Evolutionary conservation across 2,888 invertebrate genomes (phyloP).

Genomic region (Eilema sororculum): DNA sequence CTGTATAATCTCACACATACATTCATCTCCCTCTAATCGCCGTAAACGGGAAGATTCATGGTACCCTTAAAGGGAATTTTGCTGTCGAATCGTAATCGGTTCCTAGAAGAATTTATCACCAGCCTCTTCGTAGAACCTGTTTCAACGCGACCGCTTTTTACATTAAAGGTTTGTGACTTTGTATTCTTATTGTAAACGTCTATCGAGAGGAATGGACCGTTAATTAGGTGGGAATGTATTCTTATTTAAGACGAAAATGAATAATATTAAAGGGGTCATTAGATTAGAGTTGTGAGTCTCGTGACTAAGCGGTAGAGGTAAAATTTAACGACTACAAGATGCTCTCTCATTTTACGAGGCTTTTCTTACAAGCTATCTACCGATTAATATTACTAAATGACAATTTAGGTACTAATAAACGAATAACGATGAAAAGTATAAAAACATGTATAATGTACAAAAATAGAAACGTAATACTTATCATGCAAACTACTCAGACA

Average conservation of each 20-base stretch:
- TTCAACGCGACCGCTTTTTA: slow-evolving; percentile 51
- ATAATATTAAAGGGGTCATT: slow-evolving; percentile 18
- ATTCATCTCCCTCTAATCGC: slow-evolving; percentile 78
- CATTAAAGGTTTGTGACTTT: slow-evolving; percentile 48
- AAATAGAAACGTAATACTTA: slow-evolving; percentile 21
- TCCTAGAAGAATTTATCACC: slow-evolving; percentile 78
- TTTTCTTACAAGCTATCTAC: not conserved
- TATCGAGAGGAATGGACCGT: slow-evolving; percentile 50
- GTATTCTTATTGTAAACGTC: slow-evolving; percentile 52
- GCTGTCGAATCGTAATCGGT: slow-evolving; percentile 78
- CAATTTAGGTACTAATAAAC: not conserved
- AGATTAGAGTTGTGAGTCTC: not conserved
- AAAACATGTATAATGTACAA: not conserved
- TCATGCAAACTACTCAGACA: slow-evolving; percentile 32
- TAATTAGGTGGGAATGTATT: slow-evolving; percentile 57
- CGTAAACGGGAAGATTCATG: slow-evolving; percentile 75
- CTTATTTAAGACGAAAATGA: slow-evolving; percentile 34
- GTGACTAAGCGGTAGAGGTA: slow-evolving; percentile 15
- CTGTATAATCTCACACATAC: slow-evolving; percentile 72
- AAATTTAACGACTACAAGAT: not conserved
- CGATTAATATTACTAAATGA: not conserved
- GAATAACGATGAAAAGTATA: not conserved
- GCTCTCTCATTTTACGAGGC: not conserved
- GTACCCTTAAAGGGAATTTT: slow-evolving; percentile 75
- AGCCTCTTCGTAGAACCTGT: slow-evolving; percentile 69